phyloP scores from a whole-genome alignment of 2,113 vertebrate genomes.

The Antechinus stuartii region DNA sequence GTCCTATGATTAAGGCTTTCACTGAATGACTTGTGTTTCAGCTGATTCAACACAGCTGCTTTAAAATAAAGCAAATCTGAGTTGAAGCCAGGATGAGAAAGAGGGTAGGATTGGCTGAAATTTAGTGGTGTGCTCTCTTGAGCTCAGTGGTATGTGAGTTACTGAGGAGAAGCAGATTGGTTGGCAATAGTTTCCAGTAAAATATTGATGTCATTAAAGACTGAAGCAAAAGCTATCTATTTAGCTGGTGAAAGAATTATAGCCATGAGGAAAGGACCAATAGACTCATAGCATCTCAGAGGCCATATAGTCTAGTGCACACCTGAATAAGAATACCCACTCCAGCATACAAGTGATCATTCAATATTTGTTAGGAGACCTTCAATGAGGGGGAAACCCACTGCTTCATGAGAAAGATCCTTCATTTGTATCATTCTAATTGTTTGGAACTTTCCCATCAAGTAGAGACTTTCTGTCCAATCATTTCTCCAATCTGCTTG shows the following conservation, averaged over 20 bases:
- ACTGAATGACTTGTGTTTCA: constrained; percentile 40
- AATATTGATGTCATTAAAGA: not conserved
- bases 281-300: not conserved
- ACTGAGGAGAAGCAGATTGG: constrained; percentile 16
- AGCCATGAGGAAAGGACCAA: constrained; percentile 10
- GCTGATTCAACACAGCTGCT: constrained; percentile 63
- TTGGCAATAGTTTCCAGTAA: constrained; percentile 12
- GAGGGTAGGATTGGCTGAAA: not conserved
- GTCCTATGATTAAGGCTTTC: not conserved
- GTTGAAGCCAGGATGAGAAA: constrained; percentile 45
- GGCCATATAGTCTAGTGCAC: not conserved
- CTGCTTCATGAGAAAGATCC: not conserved
- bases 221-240: not conserved
- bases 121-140: not conserved
- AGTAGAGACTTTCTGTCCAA: not conserved
- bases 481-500: not conserved
- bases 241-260: not conserved
- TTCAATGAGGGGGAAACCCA: not conserved
- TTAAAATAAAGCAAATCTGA: constrained; percentile 57
- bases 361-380: not conserved
- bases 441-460: not conserved
- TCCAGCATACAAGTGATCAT: not conserved
- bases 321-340: not conserved
- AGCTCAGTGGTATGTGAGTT: constrained; percentile 34
- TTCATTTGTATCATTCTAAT: not conserved